These are phyloP conservation scores for Rhinophrynus dorsalis DNA, from an alignment of 2,797 vertebrate species.

Conservation along the genomic window DNA sequence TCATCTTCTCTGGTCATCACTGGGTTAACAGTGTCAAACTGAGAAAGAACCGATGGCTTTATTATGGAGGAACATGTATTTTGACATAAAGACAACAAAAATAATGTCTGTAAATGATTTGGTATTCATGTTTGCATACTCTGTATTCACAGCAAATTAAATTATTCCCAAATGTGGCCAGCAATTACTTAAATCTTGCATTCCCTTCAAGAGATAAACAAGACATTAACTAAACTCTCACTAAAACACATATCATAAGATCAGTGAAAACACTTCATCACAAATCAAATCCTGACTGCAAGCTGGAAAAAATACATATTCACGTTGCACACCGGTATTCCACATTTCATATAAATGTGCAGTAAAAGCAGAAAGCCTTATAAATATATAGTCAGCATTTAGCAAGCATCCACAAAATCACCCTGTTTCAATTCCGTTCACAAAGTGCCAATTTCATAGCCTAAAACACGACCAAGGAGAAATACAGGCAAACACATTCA, in stretches of 20 bases:
- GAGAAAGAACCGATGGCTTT: no score
- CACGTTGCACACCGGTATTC: constrained; percentile 54
- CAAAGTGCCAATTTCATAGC: constrained; percentile 1
- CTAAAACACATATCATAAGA: constrained; percentile 50
- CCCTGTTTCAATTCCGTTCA: constrained; percentile 3
- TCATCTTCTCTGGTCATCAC: no score
- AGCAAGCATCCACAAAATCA: constrained; percentile 9
- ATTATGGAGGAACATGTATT: background rate
- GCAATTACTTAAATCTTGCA: constrained; percentile 23
- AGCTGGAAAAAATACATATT: constrained; percentile 34
- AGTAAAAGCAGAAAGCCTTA: constrained; percentile 34
- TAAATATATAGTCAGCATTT: constrained; percentile 35
- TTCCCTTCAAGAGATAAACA: constrained; percentile 35
- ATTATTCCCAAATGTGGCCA: constrained; percentile 18
- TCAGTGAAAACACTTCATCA: constrained; percentile 47
- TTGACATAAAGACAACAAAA: background rate
- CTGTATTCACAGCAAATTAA: constrained; percentile 16
- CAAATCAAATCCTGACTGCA: constrained; percentile 49
- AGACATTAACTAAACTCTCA: constrained; percentile 47
- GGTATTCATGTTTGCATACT: background rate
- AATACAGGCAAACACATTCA: background rate
- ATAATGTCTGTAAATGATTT: background rate
- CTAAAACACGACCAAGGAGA: constrained; percentile 7
- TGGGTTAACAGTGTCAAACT: no score
- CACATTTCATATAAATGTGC: constrained; percentile 54